Percentiles rank a stretch among this genome's conserved stretches.
phyloP scores from a whole-genome alignment of 2,113 vertebrate genomes.

The Burhinus bistriatus region DNA sequence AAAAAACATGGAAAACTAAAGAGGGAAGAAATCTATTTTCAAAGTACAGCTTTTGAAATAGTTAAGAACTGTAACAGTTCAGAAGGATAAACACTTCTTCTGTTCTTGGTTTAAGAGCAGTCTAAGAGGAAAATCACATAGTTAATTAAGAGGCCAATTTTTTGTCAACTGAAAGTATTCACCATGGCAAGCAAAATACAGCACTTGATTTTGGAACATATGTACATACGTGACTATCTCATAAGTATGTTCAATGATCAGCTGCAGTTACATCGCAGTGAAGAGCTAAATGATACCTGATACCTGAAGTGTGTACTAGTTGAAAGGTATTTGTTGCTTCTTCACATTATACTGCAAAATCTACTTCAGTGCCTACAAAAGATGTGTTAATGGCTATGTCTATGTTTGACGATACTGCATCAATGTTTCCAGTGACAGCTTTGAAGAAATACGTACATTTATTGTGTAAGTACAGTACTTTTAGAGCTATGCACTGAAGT shows the following conservation, averaged over 20 bases:
- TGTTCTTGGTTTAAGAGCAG: neutral
- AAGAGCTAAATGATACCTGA: neutral
- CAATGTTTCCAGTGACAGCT: neutral
- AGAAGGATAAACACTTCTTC: neutral
- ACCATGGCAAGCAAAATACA: neutral
- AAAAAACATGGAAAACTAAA: neutral
- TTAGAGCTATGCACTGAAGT: neutral
- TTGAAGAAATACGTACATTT: neutral
- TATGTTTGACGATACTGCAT: accelerated
- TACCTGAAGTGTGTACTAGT: neutral
- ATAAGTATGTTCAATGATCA: neutral
- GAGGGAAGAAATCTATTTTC: neutral
- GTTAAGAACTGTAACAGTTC: neutral
- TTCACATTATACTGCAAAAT: neutral
- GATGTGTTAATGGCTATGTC: neutral
- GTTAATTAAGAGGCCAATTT: neutral
- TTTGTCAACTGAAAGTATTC: neutral
- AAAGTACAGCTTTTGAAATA: neutral
- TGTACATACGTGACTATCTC: neutral
- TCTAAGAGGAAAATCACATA: neutral
- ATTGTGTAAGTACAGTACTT: neutral
- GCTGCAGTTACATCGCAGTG: neutral
- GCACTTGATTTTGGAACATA: neutral
- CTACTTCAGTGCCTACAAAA: neutral
- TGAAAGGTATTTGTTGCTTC: neutral